Conservation (phyloP, 2,113 vertebrate species). For the human (Homo sapiens) region GRCh38 chr6:26710001-26710500, state of each 20-base stretch:
- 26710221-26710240: background rate
- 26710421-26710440: conserved; percentile 35
- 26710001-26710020: background rate
- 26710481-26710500: too few species aligned
- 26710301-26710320: rapidly evolving
- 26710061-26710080: background rate
- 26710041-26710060: background rate
- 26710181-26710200: too few species aligned
- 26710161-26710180: too few species aligned
- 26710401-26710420: conserved; percentile 51
- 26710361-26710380: rapidly evolving
- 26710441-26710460: background rate
- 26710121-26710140: background rate
- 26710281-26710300: background rate
- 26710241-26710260: background rate
- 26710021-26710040: too few species aligned
- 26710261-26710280: background rate
- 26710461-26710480: rapidly evolving
- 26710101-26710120: background rate
- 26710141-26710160: background rate
- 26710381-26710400: conserved; percentile 20
- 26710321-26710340: rapidly evolving
- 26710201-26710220: too few species aligned
- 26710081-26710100: background rate
- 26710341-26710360: too few species aligned